Evolutionary conservation across 2,797 vertebrate species (phyloP), one percentile per base, ranked within the genome.

Genomic region (Liasis olivaceus): DNA sequence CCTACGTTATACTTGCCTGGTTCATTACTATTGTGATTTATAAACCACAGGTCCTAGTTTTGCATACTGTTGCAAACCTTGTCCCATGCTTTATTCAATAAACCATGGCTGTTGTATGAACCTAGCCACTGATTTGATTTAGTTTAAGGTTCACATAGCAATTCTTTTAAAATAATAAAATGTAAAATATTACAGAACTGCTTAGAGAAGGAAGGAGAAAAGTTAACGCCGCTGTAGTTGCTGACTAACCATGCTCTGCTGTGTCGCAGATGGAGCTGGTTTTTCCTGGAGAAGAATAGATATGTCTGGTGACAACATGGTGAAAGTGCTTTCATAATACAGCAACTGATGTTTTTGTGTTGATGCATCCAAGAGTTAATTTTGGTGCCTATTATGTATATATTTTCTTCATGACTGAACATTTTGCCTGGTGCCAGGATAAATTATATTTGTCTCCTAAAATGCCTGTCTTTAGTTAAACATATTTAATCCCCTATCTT

Each of bases 401-500:
- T 69, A 88, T 88, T 85, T 91, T 77, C 60, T 84, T 42, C 88
- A 94, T 12, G 9, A 93, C 59, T 69, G 77, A 85, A 60, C 93
- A 77, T 26, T 92, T 93, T 92, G 88, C 91, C 66, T 92, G 94
- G 92, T 91, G 88, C 31, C 91, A 94, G 93, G 64, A 91, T 91
- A 96, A 96, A 95, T 91, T 91, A 85, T 95, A 90, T 93, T 94
- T 93, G 88, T 88, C 64, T 92, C 93, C 93, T 59, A 47, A 47
- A 91, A 64, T 59, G 20, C n/a, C 77, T 69, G 56, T 96, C 93
- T 95, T 95, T 96, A 91, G 89, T 95, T 94, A 96, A 96, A 96
- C 95, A 96, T 95, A 95, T 96, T 94, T 96, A 96, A 95, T 87
- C 91, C 94, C 95, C 95, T 95, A 90, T 93, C 84, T 94, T 84